Evolutionary conservation across 2,113 vertebrate genomes (phyloP).

Genomic region (Condylura cristata): DNA sequence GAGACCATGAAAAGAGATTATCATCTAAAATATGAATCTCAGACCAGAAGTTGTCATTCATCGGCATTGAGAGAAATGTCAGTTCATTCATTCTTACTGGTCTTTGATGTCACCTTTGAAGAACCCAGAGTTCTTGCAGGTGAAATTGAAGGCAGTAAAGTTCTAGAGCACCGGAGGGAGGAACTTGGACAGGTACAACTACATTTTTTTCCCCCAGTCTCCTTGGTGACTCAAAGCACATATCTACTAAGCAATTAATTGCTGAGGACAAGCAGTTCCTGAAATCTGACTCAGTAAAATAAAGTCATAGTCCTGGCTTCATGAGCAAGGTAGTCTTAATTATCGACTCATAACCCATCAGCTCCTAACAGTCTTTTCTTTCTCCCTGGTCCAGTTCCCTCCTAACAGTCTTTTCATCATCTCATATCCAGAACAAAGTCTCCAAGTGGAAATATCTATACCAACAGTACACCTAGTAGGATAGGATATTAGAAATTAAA

Average conservation of each 20-base stretch:
- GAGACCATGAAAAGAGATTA: background rate
- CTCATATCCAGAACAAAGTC: background rate
- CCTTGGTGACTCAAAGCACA: background rate
- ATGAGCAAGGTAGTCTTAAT: background rate
- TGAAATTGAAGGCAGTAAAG: background rate
- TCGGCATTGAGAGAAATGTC: background rate
- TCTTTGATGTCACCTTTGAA: background rate
- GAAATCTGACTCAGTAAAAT: background rate
- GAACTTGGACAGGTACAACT: background rate
- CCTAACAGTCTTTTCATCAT: background rate
- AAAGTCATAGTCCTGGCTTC: background rate
- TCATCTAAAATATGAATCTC: background rate
- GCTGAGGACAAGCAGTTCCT: background rate
- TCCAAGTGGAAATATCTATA: background rate
- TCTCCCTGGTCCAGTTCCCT: background rate
- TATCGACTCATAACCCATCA: background rate
- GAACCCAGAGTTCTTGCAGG: background rate
- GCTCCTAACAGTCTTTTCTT: background rate
- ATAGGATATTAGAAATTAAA: constrained; percentile 34
- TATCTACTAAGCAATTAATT: background rate
- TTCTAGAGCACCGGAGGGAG: background rate
- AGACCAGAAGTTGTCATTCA: background rate
- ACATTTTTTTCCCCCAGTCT: background rate
- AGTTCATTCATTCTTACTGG: background rate
- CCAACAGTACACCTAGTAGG: background rate